Evolutionary conservation across 1,140 invertebrate genomes (phyloP).

Genomic region (Euglossa dilemma): DNA sequence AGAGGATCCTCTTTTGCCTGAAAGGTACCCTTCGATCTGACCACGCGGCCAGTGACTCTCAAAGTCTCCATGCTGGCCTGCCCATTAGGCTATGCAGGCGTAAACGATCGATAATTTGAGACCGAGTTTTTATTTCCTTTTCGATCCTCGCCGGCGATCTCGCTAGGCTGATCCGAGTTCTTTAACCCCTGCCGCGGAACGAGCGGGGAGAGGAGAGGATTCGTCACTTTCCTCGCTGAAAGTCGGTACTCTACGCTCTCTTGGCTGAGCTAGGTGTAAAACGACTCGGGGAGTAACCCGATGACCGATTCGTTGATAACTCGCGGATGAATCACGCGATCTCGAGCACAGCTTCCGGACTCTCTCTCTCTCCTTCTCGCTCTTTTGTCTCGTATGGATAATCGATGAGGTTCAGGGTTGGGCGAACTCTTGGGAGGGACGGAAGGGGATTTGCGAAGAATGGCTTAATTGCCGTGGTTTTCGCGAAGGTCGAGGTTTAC

Average conservation of each 20-base stretch:
- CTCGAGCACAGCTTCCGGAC: background rate
- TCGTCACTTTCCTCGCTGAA: no score
- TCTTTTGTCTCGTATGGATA: background rate
- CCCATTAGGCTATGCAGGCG: background rate
- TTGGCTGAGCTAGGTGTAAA: background rate
- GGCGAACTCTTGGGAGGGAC: background rate
- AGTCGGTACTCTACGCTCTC: no score
- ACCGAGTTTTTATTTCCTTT: background rate
- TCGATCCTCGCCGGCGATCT: background rate
- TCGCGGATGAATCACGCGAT: background rate
- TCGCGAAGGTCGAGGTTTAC: background rate
- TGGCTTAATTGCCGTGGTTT: background rate
- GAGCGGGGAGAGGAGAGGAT: no score
- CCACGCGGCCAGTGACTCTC: conserved; percentile 37
- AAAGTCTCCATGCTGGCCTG: background rate
- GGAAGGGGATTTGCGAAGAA: background rate
- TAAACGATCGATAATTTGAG: conserved; percentile 27
- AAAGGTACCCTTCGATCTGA: conserved; percentile 1
- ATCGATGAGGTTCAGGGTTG: background rate
- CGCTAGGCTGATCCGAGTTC: background rate
- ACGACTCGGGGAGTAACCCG: background rate
- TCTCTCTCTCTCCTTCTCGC: background rate
- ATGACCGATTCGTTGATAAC: background rate
- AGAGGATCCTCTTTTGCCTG: conserved; percentile 1
- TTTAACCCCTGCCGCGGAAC: background rate